A percentile compares a stretch with the other conserved stretches of the same genome.
These are phyloP conservation scores for Ictidomys tridecemlineatus DNA, from an alignment of 2,113 vertebrate species.

Conservation along the genomic window DNA sequence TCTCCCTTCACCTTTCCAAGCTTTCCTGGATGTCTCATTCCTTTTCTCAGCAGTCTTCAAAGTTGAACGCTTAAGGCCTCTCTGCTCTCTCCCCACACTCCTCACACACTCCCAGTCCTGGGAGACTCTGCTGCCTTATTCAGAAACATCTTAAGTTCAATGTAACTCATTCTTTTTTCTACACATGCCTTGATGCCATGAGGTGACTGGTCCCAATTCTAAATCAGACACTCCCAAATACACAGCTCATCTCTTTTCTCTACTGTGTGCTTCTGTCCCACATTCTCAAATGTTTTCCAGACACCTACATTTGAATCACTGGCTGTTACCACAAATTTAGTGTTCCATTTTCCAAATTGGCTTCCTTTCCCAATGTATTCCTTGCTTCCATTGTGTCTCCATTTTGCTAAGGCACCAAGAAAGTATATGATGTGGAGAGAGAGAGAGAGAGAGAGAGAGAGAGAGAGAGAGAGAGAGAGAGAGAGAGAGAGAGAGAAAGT, in stretches of 20 bases:
- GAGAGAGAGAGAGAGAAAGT: background rate
- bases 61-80: background rate
- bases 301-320: background rate
- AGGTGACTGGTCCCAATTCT: background rate
- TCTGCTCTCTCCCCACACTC: background rate
- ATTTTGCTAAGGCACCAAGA: conserved; percentile 23
- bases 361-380: conserved; percentile 19
- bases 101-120: background rate
- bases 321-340: background rate
- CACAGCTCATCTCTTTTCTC: background rate
- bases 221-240: background rate
- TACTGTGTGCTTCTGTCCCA: background rate
- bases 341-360: background rate
- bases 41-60: background rate
- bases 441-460: background rate
- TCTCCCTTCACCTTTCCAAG: background rate
- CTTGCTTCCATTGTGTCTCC: conserved; percentile 3
- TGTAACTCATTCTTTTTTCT: background rate
- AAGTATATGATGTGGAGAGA: background rate
- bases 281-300: background rate
- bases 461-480: background rate
- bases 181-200: background rate
- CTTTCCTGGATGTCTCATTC: background rate
- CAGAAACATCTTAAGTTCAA: background rate
- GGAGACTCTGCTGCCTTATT: background rate